phyloP scores from a whole-genome alignment of 2,797 vertebrate genomes.

The Lepus oiostolus region DNA sequence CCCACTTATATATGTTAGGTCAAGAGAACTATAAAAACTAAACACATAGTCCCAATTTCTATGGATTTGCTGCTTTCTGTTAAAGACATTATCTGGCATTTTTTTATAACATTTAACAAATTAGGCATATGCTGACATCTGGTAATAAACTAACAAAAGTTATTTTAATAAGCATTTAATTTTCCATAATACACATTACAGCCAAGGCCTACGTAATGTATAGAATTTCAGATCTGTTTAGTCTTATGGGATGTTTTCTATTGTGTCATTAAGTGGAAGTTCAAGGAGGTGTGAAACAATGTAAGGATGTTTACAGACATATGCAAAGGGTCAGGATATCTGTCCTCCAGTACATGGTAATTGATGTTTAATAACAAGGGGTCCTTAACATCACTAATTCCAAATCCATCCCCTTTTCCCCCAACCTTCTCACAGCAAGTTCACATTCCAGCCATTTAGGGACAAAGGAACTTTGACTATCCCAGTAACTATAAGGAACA shows the following conservation, averaged over 20 bases:
- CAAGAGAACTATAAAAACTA: slow-evolving; percentile 63
- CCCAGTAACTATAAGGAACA: slow-evolving; percentile 51
- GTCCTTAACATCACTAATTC: slow-evolving; percentile 42
- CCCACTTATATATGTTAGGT: slow-evolving; percentile 69
- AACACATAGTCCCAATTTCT: slow-evolving; percentile 67
- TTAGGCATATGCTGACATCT: too few relatives aligned
- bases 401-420: slow-evolving; percentile 9
- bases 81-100: slow-evolving; percentile 71
- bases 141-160: slow-evolving; percentile 75
- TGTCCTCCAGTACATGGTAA: slow-evolving; percentile 9
- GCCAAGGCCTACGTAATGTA: slow-evolving; percentile 62
- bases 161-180: slow-evolving; percentile 80
- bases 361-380: slow-evolving; percentile 39
- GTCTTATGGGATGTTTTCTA: slow-evolving; percentile 57
- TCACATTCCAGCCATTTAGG: slow-evolving; percentile 32
- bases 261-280: neutral
- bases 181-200: slow-evolving; percentile 62
- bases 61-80: slow-evolving; percentile 74
- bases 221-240: slow-evolving; percentile 68
- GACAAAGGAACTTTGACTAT: slow-evolving; percentile 57
- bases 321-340: slow-evolving; percentile 62
- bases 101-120: slow-evolving; percentile 61
- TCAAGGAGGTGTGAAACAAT: slow-evolving; percentile 67
- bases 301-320: slow-evolving; percentile 72
- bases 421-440: slow-evolving; percentile 8